Percentiles rank a stretch among this genome's conserved stretches.
phyloP scores from a whole-genome alignment of 2,113 vertebrate species.

The Erythrocebus patas region DNA sequence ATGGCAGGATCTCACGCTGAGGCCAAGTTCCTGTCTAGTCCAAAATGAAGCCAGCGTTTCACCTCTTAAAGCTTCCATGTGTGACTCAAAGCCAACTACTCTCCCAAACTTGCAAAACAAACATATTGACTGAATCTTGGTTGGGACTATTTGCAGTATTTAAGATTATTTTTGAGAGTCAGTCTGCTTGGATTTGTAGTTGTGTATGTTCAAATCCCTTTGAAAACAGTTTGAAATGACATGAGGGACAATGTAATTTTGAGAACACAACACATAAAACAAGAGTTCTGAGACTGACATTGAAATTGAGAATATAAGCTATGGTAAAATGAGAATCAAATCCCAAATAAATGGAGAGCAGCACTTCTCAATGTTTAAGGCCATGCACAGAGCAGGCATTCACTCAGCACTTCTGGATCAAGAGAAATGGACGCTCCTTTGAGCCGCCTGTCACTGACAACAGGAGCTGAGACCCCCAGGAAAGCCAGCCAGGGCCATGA shows the following conservation, averaged over 20 bases:
- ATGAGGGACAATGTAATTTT: neutral
- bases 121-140: neutral
- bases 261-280: neutral
- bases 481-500: neutral
- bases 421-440: neutral
- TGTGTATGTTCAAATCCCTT: neutral
- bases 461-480: neutral
- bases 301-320: neutral
- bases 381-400: neutral
- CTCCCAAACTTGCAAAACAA: neutral
- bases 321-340: neutral
- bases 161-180: neutral
- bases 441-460: neutral
- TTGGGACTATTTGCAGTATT: neutral
- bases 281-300: neutral
- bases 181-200: neutral
- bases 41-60: neutral
- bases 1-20: neutral
- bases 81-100: neutral
- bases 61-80: neutral
- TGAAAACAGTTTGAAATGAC: neutral
- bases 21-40: neutral
- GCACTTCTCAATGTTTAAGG: accelerated
- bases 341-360: neutral
- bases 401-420: neutral